Base-by-base conservation (phyloP, 2,797 vertebrate genomes). In the Falco columbarius region DNA sequence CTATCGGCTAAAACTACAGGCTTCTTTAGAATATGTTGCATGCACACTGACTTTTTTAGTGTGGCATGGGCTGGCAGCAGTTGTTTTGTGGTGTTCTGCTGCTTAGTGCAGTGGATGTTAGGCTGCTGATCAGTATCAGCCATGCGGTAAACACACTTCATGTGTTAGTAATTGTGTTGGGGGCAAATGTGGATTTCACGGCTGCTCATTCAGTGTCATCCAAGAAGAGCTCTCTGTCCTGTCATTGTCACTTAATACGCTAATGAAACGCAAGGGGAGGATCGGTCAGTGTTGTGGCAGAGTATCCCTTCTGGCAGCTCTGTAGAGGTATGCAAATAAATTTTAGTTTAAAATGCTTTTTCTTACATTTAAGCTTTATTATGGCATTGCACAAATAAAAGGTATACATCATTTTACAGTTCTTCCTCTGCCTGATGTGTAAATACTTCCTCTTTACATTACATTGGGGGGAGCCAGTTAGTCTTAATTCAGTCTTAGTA, bases 241-340 rank as follows among this genome's bases (percentile, higher is more conserved):
- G 0, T 47, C 1, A 1, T 42, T 34, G 51, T 14, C 55, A 8
- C 21, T 42, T 26, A 5, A 7, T 9, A 1, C 27, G 0, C 52
- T 11, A 6, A 20, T 14, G 22, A 58, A 51, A 40, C 22, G 8
- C 44, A 54, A 8, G 29, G 4, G 4, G 3, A n/a, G 26, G 6
- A 6, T 54, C 40, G 17, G 29, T 29, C 18, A 6, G 22, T 36
- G 76, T 27, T 40, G 54, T 20, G 46, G 18, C 32, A 51, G 54
- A 20, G 11, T 38, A 36, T 5, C 40, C 54, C 46, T 65, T 61
- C 22, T 27, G 40, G 30, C 63, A 59, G 13, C 26, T 63, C 68
- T 81, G 30, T 12, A 36, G 40, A 44, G 30, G 10, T 89, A 42
- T 23, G 17, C 34, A 83, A 47, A 24, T 55, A 0, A 40, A 36